Conservation (phyloP, 2,888 invertebrate genomes). For the Trachelus troglodyta region DNA sequence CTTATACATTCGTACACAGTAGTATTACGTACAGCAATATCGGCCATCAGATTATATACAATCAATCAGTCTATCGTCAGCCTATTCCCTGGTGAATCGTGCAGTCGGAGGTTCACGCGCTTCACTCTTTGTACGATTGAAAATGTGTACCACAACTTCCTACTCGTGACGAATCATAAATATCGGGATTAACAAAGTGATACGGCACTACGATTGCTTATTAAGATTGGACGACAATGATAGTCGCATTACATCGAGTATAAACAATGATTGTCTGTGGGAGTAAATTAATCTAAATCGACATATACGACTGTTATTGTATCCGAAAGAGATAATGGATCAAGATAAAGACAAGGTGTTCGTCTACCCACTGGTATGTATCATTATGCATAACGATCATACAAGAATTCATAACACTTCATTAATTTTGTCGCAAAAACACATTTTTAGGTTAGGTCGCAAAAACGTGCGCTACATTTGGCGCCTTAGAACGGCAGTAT, state of each 20-base stretch:
- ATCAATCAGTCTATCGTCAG: neutral
- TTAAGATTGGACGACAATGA: neutral
- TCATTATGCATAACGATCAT: neutral
- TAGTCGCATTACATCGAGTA: neutral
- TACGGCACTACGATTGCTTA: neutral
- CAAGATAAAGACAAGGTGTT: neutral
- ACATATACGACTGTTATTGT: neutral
- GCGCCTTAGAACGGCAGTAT: neutral
- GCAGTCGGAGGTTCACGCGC: neutral
- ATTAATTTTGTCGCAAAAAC: neutral
- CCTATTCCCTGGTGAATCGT: neutral
- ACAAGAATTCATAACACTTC: neutral
- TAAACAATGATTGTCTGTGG: neutral
- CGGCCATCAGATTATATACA: neutral
- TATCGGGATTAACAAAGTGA: neutral
- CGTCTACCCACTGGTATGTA: neutral
- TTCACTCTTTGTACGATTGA: neutral
- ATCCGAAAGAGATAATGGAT: neutral
- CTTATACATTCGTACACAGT: neutral
- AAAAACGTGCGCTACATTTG: neutral
- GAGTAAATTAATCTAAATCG: neutral
- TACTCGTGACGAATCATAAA: neutral
- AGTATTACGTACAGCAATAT: neutral
- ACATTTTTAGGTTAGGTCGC: neutral
- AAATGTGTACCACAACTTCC: neutral